These are phyloP conservation scores for Notoglanidium macrostoma DNA, from an alignment of 2,797 vertebrate genomes.

Conservation along the genomic window DNA sequence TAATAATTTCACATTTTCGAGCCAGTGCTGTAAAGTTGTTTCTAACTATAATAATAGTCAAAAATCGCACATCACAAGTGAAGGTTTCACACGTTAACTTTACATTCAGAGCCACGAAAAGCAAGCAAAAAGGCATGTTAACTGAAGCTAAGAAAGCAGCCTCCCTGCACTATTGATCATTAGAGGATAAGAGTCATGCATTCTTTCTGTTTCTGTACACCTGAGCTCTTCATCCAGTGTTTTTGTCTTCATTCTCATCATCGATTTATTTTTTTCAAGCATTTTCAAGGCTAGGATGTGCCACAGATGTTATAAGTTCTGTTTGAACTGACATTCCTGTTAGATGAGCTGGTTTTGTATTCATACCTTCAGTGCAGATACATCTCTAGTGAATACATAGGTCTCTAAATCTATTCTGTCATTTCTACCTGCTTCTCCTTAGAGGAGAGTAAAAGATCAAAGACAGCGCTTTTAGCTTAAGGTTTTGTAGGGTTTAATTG, in stretches of 20 bases:
- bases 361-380: constrained; percentile 6
- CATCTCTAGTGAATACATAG: not conserved
- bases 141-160: not conserved
- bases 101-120: not conserved
- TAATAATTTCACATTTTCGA: not conserved
- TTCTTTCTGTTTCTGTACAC: constrained; percentile 22
- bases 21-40: not conserved
- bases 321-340: constrained; percentile 47
- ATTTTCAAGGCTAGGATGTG: constrained; percentile 4
- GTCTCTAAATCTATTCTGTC: constrained; percentile 35
- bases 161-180: constrained; percentile 20
- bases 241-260: not conserved
- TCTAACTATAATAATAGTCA: not conserved
- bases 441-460: constrained; percentile 37
- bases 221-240: constrained; percentile 22
- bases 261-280: constrained; percentile 37
- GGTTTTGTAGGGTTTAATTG: constrained; percentile 43
- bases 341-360: constrained; percentile 42
- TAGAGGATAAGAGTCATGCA: constrained; percentile 16
- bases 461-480: constrained; percentile 30
- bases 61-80: not conserved
- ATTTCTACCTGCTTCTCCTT: constrained; percentile 4
- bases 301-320: constrained; percentile 18
- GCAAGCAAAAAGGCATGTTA: not conserved
- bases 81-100: not conserved